Percentiles rank a stretch among this genome's conserved stretches.
phyloP scores from a whole-genome alignment of 2,797 vertebrate genomes.

The Arvicola amphibius region DNA sequence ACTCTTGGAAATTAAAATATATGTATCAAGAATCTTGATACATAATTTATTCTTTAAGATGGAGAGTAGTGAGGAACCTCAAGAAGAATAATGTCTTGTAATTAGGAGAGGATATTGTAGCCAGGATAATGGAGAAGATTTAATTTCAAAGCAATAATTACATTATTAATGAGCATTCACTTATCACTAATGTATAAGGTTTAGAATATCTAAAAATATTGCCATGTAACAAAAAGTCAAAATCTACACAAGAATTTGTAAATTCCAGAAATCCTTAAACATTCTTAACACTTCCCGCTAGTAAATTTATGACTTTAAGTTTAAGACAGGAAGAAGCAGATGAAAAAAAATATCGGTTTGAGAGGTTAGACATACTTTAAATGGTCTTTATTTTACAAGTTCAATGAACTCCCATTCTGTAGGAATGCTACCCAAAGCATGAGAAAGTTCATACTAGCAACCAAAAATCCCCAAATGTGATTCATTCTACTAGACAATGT shows the following conservation, averaged over 20 bases:
- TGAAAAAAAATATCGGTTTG: conserved; percentile 65
- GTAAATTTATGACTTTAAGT: conserved; percentile 80
- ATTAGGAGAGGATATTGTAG: not conserved
- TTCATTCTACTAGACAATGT: not conserved
- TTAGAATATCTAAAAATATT: not conserved
- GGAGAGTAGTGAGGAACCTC: not conserved
- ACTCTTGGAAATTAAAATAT: not conserved
- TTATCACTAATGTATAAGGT: not conserved
- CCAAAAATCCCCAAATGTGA: not conserved
- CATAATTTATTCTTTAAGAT: conserved; percentile 13
- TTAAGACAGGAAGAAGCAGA: conserved; percentile 60
- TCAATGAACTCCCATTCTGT: not conserved
- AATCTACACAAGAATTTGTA: conserved; percentile 68
- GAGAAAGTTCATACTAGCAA: not conserved
- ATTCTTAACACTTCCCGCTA: conserved; percentile 67
- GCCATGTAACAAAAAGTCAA: not conserved
- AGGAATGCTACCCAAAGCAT: not conserved
- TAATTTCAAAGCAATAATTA: conserved; percentile 1
- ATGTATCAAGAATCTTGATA: not conserved
- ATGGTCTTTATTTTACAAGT: not conserved
- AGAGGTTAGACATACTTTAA: conserved; percentile 37
- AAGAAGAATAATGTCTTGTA: not conserved
- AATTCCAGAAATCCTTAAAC: conserved; percentile 67
- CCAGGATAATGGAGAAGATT: not conserved
- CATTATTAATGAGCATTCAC: not conserved